Evolutionary conservation across 1,140 invertebrate species (phyloP), one percentile per base, ranked within the genome.

Genomic region (Drosophila pseudoobscura): DNA sequence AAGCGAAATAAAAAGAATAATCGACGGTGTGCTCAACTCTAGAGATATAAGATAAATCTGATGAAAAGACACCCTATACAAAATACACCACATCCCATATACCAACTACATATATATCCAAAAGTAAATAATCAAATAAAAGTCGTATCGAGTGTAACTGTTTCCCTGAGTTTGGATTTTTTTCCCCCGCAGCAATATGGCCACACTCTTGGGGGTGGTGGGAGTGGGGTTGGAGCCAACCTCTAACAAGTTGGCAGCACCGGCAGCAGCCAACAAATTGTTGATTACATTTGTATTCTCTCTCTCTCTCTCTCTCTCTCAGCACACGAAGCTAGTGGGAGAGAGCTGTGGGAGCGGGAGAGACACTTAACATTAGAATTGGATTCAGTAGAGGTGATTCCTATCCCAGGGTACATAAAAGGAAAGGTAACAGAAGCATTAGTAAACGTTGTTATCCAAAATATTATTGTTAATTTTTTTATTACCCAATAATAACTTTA

Each of bases 1-100:
- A 69, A 69, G 17, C 31, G 58, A 59, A 41, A 35, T 35, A 11
- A 60, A 51, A 31, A 29, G 45, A 63, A 51, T 39, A 39, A 56
- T 56, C 71, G 71, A 65, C 71, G 71, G 60, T 75, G 71, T 75
- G 71, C 71, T 75, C 71, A 75, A 75, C 71, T 75, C 43, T 75
- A 41, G 63, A 58, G 39, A 22, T 65, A 20, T 75, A 75, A 75
- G 71, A 31, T 47, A 51, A 65, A 57, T 26, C 22, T 56, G 54
- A 39, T 43, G 22, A 22, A 44, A 43, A 31, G 45, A 24, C 41
- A 20, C 49, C 68, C 51, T 35, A 70, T 50, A 63, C 31, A 75
- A 63, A 55, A 73, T 57, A 64, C 49, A 22, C n/a, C 57, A 53
- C 57, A 74, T 65, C 51, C 51, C 52, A 60, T 74, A 74, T 24